Base-by-base conservation (phyloP, 2,797 vertebrate genomes). In the Macroramphosus scolopax region DNA sequence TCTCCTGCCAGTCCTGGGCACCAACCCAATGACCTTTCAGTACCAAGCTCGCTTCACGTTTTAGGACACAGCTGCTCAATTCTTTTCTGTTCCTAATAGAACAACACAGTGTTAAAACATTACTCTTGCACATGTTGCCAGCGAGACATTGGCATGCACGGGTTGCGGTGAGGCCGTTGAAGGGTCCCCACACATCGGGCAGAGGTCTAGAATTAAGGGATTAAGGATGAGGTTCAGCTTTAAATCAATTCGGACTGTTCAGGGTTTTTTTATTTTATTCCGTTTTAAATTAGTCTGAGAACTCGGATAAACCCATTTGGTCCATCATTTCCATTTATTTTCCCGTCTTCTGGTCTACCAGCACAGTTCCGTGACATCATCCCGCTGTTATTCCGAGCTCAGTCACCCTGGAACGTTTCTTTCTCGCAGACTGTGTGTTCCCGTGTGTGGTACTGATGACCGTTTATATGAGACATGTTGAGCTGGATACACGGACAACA, bases 401-500 rank as follows among this genome's bases (percentile, higher is more conserved):
- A n/a, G n/a, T n/a, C n/a, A n/a, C n/a, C n/a, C n/a, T n/a, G n/a
- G n/a, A n/a, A n/a, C n/a, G n/a, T n/a, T n/a, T n/a, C n/a, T n/a
- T n/a, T n/a, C n/a, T n/a, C n/a, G n/a, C n/a, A n/a, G n/a, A n/a
- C n/a, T n/a, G n/a, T n/a, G n/a, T n/a, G n/a, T n/a, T n/a, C n/a
- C n/a, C n/a, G n/a, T n/a, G n/a, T n/a, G n/a, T n/a, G n/a, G n/a
- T n/a, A n/a, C n/a, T n/a, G n/a, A n/a, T n/a, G n/a, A n/a, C 1
- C 2, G 41, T n/a, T 58, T 63, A 35, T 35, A 66, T 41, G 30
- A 32, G 49, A 73, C 80, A 78, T 66, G 52, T 59, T 83, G 78
- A 77, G 77, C 55, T 36, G 41, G 54, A 74, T 86, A 76, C 53
- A 72, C 56, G 65, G 79, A 70, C 70, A 58, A 72, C 66, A 45